Percentiles rank a stretch among this genome's conserved stretches.
These are phyloP conservation scores for Oxygymnocypris stewartii DNA, from an alignment of 2,113 vertebrate genomes.

Conservation along the genomic window DNA sequence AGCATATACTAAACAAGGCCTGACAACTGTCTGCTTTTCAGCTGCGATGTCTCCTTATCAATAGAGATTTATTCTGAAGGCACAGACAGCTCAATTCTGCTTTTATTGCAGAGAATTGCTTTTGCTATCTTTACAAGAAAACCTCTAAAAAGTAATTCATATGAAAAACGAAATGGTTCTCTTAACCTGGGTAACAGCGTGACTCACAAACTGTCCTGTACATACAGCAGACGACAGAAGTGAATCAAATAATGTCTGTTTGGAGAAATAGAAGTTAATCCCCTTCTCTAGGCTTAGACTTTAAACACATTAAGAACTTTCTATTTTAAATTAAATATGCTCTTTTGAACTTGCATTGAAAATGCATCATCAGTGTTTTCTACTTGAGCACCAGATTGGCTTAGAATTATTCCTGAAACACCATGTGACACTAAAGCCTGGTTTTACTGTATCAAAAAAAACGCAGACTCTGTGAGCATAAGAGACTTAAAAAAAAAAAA, in stretches of 20 bases:
- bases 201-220: background rate
- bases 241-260: too few species aligned
- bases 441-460: too few species aligned
- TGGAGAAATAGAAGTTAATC: background rate
- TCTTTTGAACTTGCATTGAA: too few species aligned
- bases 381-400: too few species aligned
- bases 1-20: constrained; percentile 16
- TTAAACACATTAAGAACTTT: too few species aligned
- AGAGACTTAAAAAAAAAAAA: too few species aligned
- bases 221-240: background rate
- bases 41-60: background rate
- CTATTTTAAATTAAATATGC: too few species aligned
- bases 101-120: background rate
- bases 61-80: background rate
- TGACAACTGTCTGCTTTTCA: constrained; percentile 5
- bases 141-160: background rate
- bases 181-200: background rate
- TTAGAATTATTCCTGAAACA: too few species aligned
- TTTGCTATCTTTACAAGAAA: background rate
- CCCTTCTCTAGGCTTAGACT: too few species aligned
- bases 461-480: too few species aligned
- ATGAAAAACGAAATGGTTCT: background rate
- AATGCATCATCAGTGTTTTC: too few species aligned
- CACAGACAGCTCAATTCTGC: background rate
- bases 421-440: too few species aligned